phyloP scores from a whole-genome alignment of 1,140 invertebrate species.

The Oreohelix idahoensis region DNA sequence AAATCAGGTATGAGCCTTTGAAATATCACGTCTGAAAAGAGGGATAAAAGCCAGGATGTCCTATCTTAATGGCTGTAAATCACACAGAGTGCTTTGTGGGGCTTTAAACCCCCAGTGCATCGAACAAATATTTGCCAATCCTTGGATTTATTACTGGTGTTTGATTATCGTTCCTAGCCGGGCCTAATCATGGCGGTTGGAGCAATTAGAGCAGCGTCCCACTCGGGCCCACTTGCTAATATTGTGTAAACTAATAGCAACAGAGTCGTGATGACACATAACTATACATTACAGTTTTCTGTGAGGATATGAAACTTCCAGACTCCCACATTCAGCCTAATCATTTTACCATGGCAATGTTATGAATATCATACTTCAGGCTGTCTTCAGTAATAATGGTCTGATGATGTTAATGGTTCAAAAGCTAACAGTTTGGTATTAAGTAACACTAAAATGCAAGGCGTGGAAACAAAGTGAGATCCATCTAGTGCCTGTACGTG shows the following conservation, averaged over 20 bases:
- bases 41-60: not conserved
- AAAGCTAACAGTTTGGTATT: not conserved
- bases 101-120: not conserved
- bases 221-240: slow-evolving; percentile 31
- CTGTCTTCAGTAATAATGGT: not conserved
- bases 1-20: slow-evolving; percentile 14
- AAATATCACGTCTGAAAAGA: slow-evolving; percentile 11
- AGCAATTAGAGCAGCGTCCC: slow-evolving; percentile 31
- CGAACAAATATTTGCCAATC: slow-evolving; percentile 37
- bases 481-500: not conserved
- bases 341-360: not conserved
- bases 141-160: slow-evolving; percentile 38
- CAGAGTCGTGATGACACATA: slow-evolving; percentile 21
- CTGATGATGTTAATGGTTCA: not conserved
- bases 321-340: not conserved
- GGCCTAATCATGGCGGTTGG: slow-evolving; percentile 28
- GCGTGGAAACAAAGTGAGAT: not conserved
- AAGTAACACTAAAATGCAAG: not conserved
- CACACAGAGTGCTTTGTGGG: slow-evolving; percentile 26
- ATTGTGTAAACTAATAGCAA: slow-evolving; percentile 32
- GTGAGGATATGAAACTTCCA: not conserved
- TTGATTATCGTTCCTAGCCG: slow-evolving; percentile 24
- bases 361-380: not conserved
- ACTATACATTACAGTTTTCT: slow-evolving; percentile 3
- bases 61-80: slow-evolving; percentile 36